Base-by-base conservation (phyloP, 2,888 invertebrate species). In the Dinocampus coccinellae region DNA sequence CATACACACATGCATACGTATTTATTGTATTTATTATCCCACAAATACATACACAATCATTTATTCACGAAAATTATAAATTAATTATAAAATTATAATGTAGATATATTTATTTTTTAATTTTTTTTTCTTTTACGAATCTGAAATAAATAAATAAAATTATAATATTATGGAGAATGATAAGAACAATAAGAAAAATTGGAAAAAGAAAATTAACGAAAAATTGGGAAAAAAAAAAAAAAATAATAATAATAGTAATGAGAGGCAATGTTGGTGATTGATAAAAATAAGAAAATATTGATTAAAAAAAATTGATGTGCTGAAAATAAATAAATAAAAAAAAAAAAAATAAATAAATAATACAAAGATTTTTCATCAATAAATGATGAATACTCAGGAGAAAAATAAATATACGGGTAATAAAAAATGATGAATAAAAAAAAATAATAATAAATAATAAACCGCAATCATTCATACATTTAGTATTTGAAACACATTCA, bases 1-100 rank as follows among this genome's bases (percentile, higher is more conserved):
- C 70, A 67, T 70, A 70, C 72, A 64, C 71, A 76, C 64, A 55
- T 62, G 72, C 16, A 47, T 78, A 75, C 74, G 62, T 75, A 69
- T 58, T 68, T 61, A 11, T 55, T 42, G 62, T 73, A 52, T 73
- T 58, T 72, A 55, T 76, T 52, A 64, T 74, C n/a, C n/a, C n/a
- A n/a, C n/a, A n/a, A n/a, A n/a, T n/a, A n/a, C n/a, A n/a, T n/a
- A n/a, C n/a, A n/a, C n/a, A n/a, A n/a, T n/a, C 57, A 58, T 73
- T 76, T 47, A 70, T 69, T 55, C 61, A 55, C 34, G 60, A n/a
- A 75, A 77, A 75, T 72, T 58, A 75, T 66, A 53, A 72, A 61
- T n/a, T 36, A 62, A 58, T 29, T 20, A 53, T 22, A 57, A 22
- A 26, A 57, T n/a, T 52, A 64, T 55, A 66, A 53, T 63, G 58